Evolutionary conservation across 1,140 invertebrate genomes (phyloP).

Genomic region (Drosophila quadrilineata): DNA sequence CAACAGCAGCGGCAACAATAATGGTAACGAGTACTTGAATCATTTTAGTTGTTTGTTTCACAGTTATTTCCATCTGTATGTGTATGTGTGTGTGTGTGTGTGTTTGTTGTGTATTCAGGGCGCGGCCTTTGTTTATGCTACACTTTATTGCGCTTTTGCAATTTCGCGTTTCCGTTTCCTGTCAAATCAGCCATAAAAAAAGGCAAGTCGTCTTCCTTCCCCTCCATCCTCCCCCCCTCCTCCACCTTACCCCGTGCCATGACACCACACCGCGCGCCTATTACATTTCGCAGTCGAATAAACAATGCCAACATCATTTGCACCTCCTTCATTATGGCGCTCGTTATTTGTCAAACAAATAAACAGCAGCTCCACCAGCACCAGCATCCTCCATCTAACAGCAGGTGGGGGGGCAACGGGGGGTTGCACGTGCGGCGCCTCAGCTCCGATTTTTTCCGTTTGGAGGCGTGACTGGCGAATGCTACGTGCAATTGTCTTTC

Average conservation of each 20-base stretch:
- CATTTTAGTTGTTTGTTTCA: constrained; percentile 33
- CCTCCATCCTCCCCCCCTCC: too few species aligned
- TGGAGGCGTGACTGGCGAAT: constrained; percentile 28
- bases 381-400: too few species aligned
- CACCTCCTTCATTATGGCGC: constrained; percentile 77
- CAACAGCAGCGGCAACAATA: too few species aligned
- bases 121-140: constrained; percentile 76
- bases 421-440: not conserved
- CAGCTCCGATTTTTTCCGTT: not conserved
- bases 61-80: not conserved
- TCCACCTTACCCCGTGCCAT: too few species aligned
- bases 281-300: constrained; percentile 79
- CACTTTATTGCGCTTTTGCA: constrained; percentile 79
- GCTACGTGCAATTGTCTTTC: constrained; percentile 74
- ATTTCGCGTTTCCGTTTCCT: constrained; percentile 78
- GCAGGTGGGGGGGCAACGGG: not conserved
- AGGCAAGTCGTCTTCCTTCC: too few species aligned
- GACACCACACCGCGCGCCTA: constrained; percentile 76
- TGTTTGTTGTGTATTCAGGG: constrained; percentile 53
- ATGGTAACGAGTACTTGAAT: constrained; percentile 51
- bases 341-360: constrained; percentile 79
- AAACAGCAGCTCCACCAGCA: constrained; percentile 51
- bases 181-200: constrained; percentile 79
- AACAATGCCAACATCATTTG: constrained; percentile 79
- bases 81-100: not conserved